These are phyloP conservation scores for Andrena fulva DNA, from an alignment of 2,888 invertebrate genomes.

Conservation along the genomic window DNA sequence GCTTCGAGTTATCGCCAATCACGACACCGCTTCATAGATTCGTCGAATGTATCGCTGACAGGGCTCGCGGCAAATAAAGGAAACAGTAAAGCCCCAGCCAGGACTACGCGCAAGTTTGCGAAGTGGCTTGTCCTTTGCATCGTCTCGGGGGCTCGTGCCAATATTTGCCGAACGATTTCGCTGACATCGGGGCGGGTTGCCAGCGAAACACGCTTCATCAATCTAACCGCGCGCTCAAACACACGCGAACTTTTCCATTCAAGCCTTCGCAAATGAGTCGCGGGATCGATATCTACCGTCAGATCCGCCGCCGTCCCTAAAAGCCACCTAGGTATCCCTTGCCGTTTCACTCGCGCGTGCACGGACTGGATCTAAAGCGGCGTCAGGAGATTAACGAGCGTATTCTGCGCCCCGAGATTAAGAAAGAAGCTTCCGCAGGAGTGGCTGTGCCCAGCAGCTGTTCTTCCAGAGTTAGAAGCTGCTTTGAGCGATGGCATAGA, in stretches of 20 bases:
- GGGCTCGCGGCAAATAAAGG: neutral
- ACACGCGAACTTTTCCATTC: conserved; percentile 37
- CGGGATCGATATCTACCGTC: conserved; percentile 59
- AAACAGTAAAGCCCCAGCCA: neutral
- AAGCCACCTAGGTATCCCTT: conserved; percentile 47
- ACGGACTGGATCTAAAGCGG: neutral
- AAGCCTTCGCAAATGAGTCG: conserved; percentile 39
- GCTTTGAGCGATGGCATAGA: no score
- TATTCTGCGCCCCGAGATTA: neutral
- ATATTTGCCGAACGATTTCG: conserved; percentile 14
- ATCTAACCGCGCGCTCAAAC: conserved; percentile 41
- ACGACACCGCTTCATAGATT: conserved; percentile 59
- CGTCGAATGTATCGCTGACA: neutral
- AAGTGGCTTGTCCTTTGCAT: neutral
- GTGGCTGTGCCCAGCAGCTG: no score
- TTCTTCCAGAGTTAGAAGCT: no score
- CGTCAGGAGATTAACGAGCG: neutral
- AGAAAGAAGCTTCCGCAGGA: no score
- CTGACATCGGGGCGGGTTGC: neutral
- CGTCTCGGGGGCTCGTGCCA: neutral
- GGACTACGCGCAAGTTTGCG: neutral
- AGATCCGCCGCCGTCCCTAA: conserved; percentile 55
- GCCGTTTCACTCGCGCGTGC: conserved; percentile 23
- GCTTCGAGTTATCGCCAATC: conserved; percentile 80
- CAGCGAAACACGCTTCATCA: conserved; percentile 15